Percentiles rank a stretch among this genome's conserved stretches.
phyloP scores from a whole-genome alignment of 2,113 vertebrate species.

The Vombatus ursinus region DNA sequence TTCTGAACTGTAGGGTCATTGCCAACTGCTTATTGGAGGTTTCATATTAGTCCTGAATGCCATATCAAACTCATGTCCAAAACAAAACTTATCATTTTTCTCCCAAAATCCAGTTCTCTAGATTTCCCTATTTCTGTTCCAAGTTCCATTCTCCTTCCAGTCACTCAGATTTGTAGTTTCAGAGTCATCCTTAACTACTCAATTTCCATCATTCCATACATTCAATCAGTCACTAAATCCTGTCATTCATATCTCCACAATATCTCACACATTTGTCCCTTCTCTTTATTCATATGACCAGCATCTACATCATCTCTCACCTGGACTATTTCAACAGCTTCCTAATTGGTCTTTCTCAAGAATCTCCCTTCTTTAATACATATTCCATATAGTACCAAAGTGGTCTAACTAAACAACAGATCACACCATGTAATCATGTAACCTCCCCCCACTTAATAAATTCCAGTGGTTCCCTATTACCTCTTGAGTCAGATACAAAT shows the following conservation, averaged over 20 bases:
- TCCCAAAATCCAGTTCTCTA: neutral
- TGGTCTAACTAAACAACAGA: neutral
- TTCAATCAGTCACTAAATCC: too few species aligned
- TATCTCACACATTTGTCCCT: too few species aligned
- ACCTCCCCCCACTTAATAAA: neutral
- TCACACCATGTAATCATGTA: neutral
- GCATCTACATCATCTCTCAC: neutral
- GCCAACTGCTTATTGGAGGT: neutral
- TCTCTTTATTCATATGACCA: neutral
- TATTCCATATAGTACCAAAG: neutral
- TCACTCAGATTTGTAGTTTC: neutral
- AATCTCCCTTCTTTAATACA: neutral
- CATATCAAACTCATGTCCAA: neutral
- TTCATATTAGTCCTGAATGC: neutral
- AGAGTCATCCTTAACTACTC: neutral
- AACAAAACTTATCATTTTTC: neutral
- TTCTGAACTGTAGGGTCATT: neutral
- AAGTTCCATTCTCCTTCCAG: neutral
- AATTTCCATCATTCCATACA: too few species aligned
- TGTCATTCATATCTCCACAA: too few species aligned
- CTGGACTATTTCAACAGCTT: neutral
- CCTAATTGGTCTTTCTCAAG: neutral
- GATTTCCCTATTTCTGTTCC: neutral
- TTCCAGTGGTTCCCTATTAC: neutral
- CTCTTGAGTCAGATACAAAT: neutral